These are phyloP conservation scores for Patiria miniata DNA, from an alignment of 35 echinoderm and acorn worm species.

Conservation along the genomic window DNA sequence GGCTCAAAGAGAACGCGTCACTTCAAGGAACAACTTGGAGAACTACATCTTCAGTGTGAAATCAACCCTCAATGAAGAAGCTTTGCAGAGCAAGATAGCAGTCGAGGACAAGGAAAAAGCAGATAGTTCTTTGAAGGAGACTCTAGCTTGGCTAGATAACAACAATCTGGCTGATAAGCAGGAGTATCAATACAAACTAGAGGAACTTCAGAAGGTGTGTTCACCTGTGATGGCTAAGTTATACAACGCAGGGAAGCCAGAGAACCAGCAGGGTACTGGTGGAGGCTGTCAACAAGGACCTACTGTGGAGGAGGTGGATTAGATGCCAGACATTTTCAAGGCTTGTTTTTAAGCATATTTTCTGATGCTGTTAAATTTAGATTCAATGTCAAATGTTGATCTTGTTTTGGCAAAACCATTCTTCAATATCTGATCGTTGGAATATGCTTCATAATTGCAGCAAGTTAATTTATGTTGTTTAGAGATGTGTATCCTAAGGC, in stretches of 20 bases:
- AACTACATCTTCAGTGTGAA: conserved; percentile 86
- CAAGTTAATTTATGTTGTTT: no score
- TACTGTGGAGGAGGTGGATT: conserved; percentile 92
- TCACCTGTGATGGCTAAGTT: conserved; percentile 94
- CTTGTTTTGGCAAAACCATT: no score
- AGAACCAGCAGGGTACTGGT: not conserved
- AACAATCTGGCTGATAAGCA: conserved; percentile 88
- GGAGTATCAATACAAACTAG: conserved; percentile 73
- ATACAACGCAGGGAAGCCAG: conserved; percentile 31
- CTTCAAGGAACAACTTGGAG: conserved; percentile 81
- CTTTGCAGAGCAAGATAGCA: conserved; percentile 56
- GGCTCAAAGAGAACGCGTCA: conserved; percentile 55
- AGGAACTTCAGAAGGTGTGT: conserved; percentile 89
- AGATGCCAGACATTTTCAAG: not conserved
- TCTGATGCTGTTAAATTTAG: no score
- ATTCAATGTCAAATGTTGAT: no score
- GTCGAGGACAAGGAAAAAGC: conserved; percentile 72
- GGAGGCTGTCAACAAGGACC: conserved; percentile 39
- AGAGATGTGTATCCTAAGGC: no score
- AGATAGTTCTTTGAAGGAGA: conserved; percentile 68
- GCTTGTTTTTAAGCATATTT: no score
- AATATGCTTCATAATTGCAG: no score
- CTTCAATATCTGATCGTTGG: no score
- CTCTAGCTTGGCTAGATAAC: conserved; percentile 76
- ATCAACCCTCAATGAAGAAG: conserved; percentile 68